These are phyloP conservation scores for Phrynosoma platyrhinos DNA, from an alignment of 2,113 vertebrate species.

Conservation along the genomic window DNA sequence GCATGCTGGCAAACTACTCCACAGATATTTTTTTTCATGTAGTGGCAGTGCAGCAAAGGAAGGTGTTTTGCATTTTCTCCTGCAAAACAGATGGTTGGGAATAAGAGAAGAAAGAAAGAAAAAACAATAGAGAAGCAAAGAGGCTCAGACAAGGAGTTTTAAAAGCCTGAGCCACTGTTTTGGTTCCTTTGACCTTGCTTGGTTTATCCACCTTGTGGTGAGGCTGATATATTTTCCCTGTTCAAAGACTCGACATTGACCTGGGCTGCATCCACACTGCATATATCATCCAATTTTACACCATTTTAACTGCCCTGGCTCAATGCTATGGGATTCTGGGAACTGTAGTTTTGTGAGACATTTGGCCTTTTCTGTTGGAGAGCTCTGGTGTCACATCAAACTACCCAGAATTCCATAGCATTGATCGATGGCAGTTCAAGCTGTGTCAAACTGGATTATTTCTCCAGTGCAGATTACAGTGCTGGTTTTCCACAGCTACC, in stretches of 20 bases:
- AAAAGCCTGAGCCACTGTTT: background rate
- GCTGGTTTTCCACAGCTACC: background rate
- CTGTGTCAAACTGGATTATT: too few species aligned
- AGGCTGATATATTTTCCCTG: background rate
- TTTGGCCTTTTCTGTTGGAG: too few species aligned
- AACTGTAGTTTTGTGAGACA: too few species aligned
- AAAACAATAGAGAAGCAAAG: too few species aligned
- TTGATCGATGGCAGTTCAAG: too few species aligned
- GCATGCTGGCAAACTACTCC: too few species aligned
- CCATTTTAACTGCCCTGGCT: too few species aligned
- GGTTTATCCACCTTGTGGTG: background rate
- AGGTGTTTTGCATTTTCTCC: background rate
- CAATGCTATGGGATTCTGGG: too few species aligned
- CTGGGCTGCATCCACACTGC: background rate
- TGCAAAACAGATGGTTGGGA: conserved; percentile 14
- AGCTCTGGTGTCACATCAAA: too few species aligned
- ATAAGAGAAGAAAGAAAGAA: background rate
- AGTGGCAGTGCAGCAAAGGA: background rate
- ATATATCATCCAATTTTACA: too few species aligned
- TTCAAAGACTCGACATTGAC: background rate
- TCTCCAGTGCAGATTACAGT: too few species aligned
- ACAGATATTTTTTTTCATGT: background rate
- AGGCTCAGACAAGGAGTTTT: background rate
- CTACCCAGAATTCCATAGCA: too few species aligned
- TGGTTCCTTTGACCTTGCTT: background rate